Percentiles rank a stretch among this genome's conserved stretches.
Evolutionary conservation across 2,113 vertebrate species (phyloP).

Genomic region (Triplophysa rosa): DNA sequence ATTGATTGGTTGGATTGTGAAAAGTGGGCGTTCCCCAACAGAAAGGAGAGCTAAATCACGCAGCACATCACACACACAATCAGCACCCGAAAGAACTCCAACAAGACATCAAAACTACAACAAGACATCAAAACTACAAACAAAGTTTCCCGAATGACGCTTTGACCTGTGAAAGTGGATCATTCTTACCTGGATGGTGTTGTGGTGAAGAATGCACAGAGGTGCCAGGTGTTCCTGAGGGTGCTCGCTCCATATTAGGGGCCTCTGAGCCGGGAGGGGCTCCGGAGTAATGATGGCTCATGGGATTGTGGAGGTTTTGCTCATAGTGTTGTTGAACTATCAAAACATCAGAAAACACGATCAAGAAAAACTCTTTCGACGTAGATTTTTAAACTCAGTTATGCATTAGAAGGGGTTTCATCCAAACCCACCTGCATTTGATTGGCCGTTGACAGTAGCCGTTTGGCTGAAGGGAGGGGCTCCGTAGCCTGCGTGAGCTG

Average conservation of each 20-base stretch:
- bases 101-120: not conserved
- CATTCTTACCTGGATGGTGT: constrained; percentile 66
- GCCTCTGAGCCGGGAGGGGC: constrained; percentile 40
- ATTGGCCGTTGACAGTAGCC: constrained; percentile 69
- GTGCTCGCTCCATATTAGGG: constrained; percentile 41
- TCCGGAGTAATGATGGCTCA: constrained; percentile 56
- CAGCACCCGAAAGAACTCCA: not conserved
- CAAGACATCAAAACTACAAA: not conserved
- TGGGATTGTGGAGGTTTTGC: constrained; percentile 60
- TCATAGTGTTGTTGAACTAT: constrained; percentile 60
- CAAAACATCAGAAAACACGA: not conserved
- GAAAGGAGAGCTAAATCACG: too few species aligned
- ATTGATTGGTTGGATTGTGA: too few species aligned
- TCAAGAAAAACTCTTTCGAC: not conserved
- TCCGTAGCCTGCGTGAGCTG: constrained; percentile 66
- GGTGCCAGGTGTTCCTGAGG: constrained; percentile 67
- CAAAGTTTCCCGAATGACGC: not conserved
- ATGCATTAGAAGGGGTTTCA: too few species aligned
- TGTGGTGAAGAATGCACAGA: constrained; percentile 73
- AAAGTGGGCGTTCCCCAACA: too few species aligned
- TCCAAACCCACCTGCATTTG: constrained; percentile 63
- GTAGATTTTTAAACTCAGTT: not conserved
- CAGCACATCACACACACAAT: not conserved
- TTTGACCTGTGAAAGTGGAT: not conserved
- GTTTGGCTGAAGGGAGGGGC: constrained; percentile 49